Evolutionary conservation across 2,113 vertebrate species (phyloP).

Genomic region (Lophura nycthemera): DNA sequence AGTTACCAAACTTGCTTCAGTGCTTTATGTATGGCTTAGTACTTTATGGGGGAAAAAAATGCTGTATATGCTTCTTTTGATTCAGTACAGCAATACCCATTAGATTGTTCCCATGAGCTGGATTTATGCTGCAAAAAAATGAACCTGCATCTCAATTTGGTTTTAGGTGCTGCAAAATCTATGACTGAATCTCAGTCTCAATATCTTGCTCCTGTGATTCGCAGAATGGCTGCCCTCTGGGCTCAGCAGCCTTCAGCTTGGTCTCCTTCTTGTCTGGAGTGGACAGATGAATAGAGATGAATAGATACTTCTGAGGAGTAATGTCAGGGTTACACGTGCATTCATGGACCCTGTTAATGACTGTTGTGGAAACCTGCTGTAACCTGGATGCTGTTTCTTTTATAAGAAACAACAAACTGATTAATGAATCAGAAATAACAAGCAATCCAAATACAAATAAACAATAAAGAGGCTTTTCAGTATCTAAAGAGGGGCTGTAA

Average conservation of each 20-base stretch:
- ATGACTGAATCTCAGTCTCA: not conserved
- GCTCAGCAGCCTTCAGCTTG: not conserved
- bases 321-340: not conserved
- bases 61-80: not conserved
- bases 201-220: not conserved
- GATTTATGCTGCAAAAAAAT: not conserved
- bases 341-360: not conserved
- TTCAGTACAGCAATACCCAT: not conserved
- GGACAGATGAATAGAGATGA: not conserved
- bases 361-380: not conserved
- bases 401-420: not conserved
- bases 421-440: not conserved
- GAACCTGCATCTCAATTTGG: not conserved
- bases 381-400: not conserved
- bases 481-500: not conserved
- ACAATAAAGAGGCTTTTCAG: not conserved
- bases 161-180: not conserved
- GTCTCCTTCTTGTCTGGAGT: not conserved
- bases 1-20: not conserved
- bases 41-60: no score
- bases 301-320: not conserved
- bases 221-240: fast-evolving
- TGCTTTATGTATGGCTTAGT: not conserved
- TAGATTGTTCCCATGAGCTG: not conserved
- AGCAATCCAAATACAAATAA: not conserved